phyloP scores from a whole-genome alignment of 2,113 vertebrate genomes.

The Amphilophus citrinellus region DNA sequence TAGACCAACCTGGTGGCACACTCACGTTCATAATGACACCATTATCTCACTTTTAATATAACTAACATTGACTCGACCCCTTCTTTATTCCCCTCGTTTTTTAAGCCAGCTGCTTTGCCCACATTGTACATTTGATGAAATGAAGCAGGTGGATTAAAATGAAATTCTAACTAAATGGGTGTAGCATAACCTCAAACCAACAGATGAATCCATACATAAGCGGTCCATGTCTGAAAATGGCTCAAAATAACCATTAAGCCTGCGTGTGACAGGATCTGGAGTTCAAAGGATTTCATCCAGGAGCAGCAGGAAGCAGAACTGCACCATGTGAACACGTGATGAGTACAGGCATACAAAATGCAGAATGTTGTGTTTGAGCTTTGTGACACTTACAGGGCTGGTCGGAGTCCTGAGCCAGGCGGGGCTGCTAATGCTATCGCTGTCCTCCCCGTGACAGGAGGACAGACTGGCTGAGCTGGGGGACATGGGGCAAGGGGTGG shows the following conservation, averaged over 20 bases:
- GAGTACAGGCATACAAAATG: background rate
- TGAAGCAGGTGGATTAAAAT: background rate
- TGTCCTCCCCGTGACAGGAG: slow-evolving; percentile 94
- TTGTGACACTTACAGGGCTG: slow-evolving; percentile 89
- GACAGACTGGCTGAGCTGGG: slow-evolving; percentile 96
- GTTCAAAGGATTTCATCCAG: background rate
- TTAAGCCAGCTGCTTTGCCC: background rate
- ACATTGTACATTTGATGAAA: background rate
- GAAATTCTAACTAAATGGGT: too few species aligned
- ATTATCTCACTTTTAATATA: background rate
- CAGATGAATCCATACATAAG: background rate
- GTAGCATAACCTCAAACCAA: background rate
- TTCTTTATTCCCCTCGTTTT: background rate
- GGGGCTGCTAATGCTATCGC: slow-evolving; percentile 94
- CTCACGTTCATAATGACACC: too few species aligned
- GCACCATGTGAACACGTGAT: background rate
- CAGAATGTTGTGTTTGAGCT: slow-evolving; percentile 12
- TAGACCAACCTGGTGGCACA: background rate
- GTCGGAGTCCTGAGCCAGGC: slow-evolving; percentile 95
- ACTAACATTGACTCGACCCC: background rate
- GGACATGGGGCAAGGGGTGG: slow-evolving; percentile 93
- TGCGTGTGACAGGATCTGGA: background rate
- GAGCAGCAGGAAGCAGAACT: background rate
- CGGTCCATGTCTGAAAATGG: background rate
- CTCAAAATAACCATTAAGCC: too few species aligned